Evolutionary conservation across 2,888 invertebrate genomes (phyloP).

Genomic region (Eilema sororculum): DNA sequence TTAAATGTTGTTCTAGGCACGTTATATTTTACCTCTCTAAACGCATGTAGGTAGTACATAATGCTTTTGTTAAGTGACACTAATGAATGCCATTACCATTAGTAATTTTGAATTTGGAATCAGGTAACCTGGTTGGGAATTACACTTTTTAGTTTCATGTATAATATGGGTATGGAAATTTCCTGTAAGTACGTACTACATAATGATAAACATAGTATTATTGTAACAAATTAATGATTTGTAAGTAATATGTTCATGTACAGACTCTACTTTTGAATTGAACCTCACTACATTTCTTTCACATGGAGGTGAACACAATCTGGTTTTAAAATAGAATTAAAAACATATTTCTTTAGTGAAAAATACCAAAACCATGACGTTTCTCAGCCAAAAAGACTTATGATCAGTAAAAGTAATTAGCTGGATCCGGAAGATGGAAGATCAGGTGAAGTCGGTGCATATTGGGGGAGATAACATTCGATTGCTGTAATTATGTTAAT

Average conservation of each 20-base stretch:
- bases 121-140: neutral
- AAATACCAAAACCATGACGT: neutral
- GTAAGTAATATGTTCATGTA: no score
- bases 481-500: neutral
- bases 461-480: neutral
- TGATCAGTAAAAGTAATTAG: neutral
- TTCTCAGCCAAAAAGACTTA: neutral
- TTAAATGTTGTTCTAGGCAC: slow-evolving; percentile 8
- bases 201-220: no score
- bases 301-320: no score
- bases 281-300: no score
- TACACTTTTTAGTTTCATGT: neutral
- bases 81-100: neutral
- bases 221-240: no score
- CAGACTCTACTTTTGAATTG: no score
- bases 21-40: neutral
- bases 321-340: no score
- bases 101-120: slow-evolving; percentile 6
- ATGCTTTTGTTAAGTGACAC: slow-evolving; percentile 1
- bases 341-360: no score
- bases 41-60: neutral
- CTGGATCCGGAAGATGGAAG: neutral
- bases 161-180: no score
- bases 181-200: no score
- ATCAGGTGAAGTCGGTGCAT: neutral